Evolutionary conservation across 2,888 invertebrate species (phyloP).

Genomic region (Copidosoma aretas): DNA sequence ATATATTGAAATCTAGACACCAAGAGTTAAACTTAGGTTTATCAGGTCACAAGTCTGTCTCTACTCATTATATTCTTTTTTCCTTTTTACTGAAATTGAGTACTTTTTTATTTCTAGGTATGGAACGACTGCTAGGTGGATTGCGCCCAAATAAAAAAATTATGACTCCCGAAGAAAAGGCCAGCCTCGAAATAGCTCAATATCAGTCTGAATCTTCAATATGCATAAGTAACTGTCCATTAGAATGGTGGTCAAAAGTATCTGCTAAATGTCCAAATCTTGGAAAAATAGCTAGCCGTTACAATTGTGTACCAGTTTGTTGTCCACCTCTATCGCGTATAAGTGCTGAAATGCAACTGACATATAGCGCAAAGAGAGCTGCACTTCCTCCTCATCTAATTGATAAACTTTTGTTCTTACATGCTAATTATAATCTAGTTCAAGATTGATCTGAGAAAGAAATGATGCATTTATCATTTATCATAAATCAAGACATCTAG

Average conservation of each 20-base stretch:
- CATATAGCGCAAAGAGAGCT: constrained; percentile 58
- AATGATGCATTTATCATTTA: too few relatives aligned
- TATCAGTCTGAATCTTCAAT: constrained; percentile 63
- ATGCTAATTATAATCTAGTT: constrained; percentile 56
- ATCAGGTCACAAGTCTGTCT: too few relatives aligned
- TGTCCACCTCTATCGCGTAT: constrained; percentile 61
- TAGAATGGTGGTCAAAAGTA: constrained; percentile 63
- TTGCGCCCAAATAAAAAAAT: constrained; percentile 53
- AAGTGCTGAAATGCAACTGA: constrained; percentile 58
- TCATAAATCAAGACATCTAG: too few relatives aligned
- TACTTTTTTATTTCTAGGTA: constrained; percentile 52
- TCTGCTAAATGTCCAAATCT: constrained; percentile 62
- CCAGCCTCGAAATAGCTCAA: constrained; percentile 62
- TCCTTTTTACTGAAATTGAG: too few relatives aligned
- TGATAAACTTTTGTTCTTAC: constrained; percentile 60
- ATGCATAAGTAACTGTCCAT: constrained; percentile 62
- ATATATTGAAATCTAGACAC: constrained; percentile 15
- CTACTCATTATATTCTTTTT: too few relatives aligned
- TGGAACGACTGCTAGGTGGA: constrained; percentile 62
- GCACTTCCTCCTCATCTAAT: constrained; percentile 59
- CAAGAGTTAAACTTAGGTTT: too few relatives aligned
- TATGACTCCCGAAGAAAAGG: constrained; percentile 61
- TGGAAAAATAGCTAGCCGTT: constrained; percentile 59
- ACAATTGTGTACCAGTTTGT: constrained; percentile 63
- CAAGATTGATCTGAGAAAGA: constrained; percentile 31